Evolutionary conservation across 1,140 invertebrate species (phyloP).

Genomic region (Eurosta solidaginis): DNA sequence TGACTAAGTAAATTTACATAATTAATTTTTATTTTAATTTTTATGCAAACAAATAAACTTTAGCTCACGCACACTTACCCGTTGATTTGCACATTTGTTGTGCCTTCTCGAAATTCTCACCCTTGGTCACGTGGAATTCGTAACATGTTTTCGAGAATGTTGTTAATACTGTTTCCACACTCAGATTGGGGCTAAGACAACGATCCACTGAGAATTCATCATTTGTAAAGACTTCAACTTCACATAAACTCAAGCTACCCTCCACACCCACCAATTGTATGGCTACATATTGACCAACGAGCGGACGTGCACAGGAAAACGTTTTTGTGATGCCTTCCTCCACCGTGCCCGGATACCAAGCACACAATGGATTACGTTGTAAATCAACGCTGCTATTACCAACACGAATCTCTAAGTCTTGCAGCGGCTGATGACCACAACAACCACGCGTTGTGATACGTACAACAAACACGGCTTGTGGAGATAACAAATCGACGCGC

Average conservation of each 20-base stretch:
- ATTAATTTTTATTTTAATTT: neutral
- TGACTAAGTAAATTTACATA: neutral
- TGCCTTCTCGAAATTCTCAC: slow-evolving; percentile 80
- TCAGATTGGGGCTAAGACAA: slow-evolving; percentile 71
- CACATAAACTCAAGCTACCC: slow-evolving; percentile 85
- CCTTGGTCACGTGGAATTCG: slow-evolving; percentile 81
- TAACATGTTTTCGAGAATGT: slow-evolving; percentile 87
- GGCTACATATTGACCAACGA: slow-evolving; percentile 85
- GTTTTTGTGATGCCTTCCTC: slow-evolving; percentile 90
- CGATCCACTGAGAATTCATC: slow-evolving; percentile 86
- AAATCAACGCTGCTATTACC: slow-evolving; percentile 86
- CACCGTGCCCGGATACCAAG: slow-evolving; percentile 91
- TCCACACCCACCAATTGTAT: slow-evolving; percentile 89
- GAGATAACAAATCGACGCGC: slow-evolving; percentile 82
- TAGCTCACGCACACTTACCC: slow-evolving; percentile 48
- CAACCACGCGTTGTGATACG: slow-evolving; percentile 84
- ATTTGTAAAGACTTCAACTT: slow-evolving; percentile 89
- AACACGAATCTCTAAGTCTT: slow-evolving; percentile 88
- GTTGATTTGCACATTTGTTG: slow-evolving; percentile 73
- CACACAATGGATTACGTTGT: slow-evolving; percentile 86
- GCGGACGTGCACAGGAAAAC: slow-evolving; percentile 81
- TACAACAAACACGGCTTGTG: slow-evolving; percentile 83
- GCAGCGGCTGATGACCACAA: slow-evolving; percentile 85
- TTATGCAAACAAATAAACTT: neutral
- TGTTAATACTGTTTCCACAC: slow-evolving; percentile 74